These are phyloP conservation scores for Drosophila takahashii DNA, from an alignment of 1,140 invertebrate genomes.

Conservation along the genomic window DNA sequence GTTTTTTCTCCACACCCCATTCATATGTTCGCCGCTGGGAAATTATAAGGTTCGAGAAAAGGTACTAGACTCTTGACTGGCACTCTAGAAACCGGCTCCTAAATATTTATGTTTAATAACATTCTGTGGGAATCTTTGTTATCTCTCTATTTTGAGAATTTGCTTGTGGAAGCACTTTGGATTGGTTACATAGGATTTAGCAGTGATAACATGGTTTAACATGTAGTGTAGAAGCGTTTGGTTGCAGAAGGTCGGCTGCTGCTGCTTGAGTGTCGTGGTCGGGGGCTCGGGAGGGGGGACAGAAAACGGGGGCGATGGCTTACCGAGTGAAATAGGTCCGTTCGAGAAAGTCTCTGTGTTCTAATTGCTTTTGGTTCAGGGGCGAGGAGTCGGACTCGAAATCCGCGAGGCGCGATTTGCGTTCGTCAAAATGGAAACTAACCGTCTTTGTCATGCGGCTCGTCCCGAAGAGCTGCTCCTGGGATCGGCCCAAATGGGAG, in stretches of 20 bases:
- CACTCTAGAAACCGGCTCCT: too few relatives aligned
- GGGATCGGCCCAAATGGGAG: slow-evolving; percentile 56
- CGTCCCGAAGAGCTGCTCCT: slow-evolving; percentile 70
- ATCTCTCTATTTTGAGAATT: neutral
- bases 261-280: slow-evolving; percentile 32
- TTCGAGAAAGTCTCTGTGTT: slow-evolving; percentile 79
- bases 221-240: slow-evolving; percentile 50
- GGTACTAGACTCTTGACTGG: too few relatives aligned
- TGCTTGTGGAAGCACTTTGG: too few relatives aligned
- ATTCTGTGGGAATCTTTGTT: neutral
- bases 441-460: slow-evolving; percentile 84
- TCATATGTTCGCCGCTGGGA: too few relatives aligned
- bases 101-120: too few relatives aligned
- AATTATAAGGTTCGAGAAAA: too few relatives aligned
- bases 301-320: slow-evolving; percentile 61
- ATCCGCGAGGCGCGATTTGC: slow-evolving; percentile 75
- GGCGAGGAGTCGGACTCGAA: slow-evolving; percentile 75
- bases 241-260: slow-evolving; percentile 58
- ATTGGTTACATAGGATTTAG: too few relatives aligned
- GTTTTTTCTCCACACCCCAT: too few relatives aligned
- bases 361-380: slow-evolving; percentile 78
- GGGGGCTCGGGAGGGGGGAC: slow-evolving; percentile 34
- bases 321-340: slow-evolving; percentile 84
- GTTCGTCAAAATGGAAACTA: slow-evolving; percentile 84
- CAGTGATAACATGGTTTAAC: slow-evolving; percentile 20